Conservation (phyloP, 2,113 vertebrate genomes). For the Brachirus orientalis region DNA sequence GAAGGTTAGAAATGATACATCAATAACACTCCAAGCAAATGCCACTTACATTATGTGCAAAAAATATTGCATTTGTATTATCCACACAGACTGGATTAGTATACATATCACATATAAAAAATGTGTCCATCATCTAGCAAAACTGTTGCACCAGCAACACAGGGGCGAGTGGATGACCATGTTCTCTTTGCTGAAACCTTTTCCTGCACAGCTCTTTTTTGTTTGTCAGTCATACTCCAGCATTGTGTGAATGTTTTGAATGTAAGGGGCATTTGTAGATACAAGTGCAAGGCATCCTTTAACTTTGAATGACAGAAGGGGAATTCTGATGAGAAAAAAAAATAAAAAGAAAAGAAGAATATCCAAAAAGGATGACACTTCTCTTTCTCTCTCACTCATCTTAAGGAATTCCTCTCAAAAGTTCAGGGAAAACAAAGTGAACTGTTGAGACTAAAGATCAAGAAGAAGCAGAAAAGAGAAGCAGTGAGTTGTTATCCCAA, state of each 20-base stretch:
- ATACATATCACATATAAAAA: not conserved
- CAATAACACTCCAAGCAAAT: slow-evolving; percentile 22
- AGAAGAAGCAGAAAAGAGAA: slow-evolving; percentile 5
- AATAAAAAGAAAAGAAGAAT: not conserved
- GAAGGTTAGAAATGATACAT: slow-evolving; percentile 29
- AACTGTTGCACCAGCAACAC: no score
- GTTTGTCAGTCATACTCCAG: no score
- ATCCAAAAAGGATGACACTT: not conserved
- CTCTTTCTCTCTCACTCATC: no score
- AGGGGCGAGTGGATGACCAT: no score
- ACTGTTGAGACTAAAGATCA: not conserved
- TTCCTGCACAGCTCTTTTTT: no score
- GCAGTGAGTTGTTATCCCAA: slow-evolving; percentile 54
- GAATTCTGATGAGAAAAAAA: no score
- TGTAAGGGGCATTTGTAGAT: no score
- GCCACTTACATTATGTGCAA: not conserved
- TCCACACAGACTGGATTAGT: not conserved
- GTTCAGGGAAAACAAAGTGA: not conserved
- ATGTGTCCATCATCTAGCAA: no score
- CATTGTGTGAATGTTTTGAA: no score
- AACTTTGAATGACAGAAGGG: not conserved
- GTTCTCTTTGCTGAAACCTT: no score
- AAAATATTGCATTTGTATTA: slow-evolving; percentile 19
- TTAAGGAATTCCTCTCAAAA: not conserved
- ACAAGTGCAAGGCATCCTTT: no score